Conservation (phyloP, 2,797 vertebrate genomes). For the Etheostoma nigrum region DNA sequence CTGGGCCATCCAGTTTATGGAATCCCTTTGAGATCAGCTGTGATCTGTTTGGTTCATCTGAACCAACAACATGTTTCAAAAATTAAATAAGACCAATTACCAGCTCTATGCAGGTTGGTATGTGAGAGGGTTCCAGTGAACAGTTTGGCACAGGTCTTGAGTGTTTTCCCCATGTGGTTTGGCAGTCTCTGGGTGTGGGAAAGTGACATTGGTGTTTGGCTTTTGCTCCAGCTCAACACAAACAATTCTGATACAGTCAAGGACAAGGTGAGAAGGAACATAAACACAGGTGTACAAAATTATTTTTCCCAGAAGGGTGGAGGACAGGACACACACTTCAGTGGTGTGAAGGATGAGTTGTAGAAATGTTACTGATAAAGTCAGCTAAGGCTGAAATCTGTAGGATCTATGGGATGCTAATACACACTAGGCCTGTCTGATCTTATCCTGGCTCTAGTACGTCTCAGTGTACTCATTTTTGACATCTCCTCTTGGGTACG, state of each 20-base stretch:
- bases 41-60: not conserved
- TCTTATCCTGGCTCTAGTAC: conserved; percentile 17
- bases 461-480: conserved; percentile 17
- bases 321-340: not conserved
- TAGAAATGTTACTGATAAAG: not conserved
- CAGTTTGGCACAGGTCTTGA: conserved; percentile 25
- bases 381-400: not conserved
- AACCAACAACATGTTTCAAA: not conserved
- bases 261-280: conserved; percentile 11
- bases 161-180: conserved; percentile 35
- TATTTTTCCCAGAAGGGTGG: conserved; percentile 5
- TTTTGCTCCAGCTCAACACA: conserved; percentile 22
- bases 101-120: not conserved
- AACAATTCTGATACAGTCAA: conserved; percentile 28
- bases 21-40: conserved; percentile 23
- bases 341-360: not conserved
- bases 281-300: conserved; percentile 5
- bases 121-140: conserved; percentile 30
- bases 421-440: not conserved
- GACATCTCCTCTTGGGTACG: conserved; percentile 18
- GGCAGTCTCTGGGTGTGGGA: conserved; percentile 24
- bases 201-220: conserved; percentile 35
- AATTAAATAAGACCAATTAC: not conserved
- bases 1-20: conserved; percentile 16
- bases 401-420: not conserved